Evolutionary conservation across 2,113 vertebrate species (phyloP).

Genomic region (Ochotona curzoniae): DNA sequence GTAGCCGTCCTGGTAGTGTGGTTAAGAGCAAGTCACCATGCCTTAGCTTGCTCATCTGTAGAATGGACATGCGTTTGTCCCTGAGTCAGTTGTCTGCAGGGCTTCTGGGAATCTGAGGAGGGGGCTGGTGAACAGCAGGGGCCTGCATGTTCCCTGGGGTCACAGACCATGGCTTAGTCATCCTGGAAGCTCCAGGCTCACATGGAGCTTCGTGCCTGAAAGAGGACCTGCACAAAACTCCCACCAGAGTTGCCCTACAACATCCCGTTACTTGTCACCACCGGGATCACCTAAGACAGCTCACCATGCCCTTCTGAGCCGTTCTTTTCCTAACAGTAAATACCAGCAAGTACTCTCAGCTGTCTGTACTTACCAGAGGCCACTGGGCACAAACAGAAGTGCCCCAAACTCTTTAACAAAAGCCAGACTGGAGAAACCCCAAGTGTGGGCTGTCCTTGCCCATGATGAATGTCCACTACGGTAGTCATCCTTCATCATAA

Average conservation of each 20-base stretch:
- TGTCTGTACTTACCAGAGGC: background rate
- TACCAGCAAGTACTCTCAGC: background rate
- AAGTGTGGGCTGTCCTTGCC: background rate
- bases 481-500: constrained; percentile 21
- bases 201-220: background rate
- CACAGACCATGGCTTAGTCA: background rate
- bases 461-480: background rate
- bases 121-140: accelerated
- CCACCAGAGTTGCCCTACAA: background rate
- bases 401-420: background rate
- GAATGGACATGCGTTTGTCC: background rate
- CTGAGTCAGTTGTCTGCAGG: background rate
- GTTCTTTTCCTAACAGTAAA: background rate
- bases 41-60: background rate
- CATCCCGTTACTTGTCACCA: background rate
- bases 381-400: background rate
- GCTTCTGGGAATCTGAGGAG: background rate
- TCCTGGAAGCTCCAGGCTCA: background rate
- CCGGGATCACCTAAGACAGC: background rate
- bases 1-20: background rate
- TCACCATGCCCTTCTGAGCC: background rate
- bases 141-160: background rate
- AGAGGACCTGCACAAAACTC: background rate
- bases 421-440: background rate
- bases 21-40: background rate